A percentile compares a stretch with the other conserved stretches of the same genome.
Evolutionary conservation across 2,113 vertebrate species (phyloP).

Genomic region (Cyanoderma ruficeps): DNA sequence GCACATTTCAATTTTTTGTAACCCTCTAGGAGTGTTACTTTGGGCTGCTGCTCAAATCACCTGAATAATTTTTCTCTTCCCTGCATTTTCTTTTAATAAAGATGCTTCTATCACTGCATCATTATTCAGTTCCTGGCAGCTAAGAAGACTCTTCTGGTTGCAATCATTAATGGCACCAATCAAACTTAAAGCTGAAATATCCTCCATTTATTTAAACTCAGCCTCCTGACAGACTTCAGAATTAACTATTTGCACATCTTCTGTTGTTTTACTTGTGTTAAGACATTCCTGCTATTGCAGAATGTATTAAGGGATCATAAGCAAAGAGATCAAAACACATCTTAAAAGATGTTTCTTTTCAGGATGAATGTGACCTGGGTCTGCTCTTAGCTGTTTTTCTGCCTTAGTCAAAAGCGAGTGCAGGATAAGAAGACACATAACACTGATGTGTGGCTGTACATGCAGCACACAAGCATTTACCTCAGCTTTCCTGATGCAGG

Average conservation of each 20-base stretch:
- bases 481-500: not conserved
- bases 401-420: not conserved
- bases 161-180: not conserved
- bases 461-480: fast-evolving
- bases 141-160: not conserved
- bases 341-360: not conserved
- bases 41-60: not conserved
- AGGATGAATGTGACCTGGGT: not conserved
- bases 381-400: not conserved
- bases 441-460: not conserved
- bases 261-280: not conserved
- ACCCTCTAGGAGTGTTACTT: not conserved
- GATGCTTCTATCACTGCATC: not conserved
- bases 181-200: slow-evolving; percentile 5
- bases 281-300: not conserved
- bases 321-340: not conserved
- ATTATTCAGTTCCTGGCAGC: not conserved
- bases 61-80: not conserved
- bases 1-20: not conserved
- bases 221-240: not conserved
- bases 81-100: not conserved
- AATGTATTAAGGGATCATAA: not conserved
- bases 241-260: not conserved
- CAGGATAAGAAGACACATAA: not conserved
- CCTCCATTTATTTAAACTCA: not conserved